These are phyloP conservation scores for Drosophila anceps DNA, from an alignment of 2,888 invertebrate species.

Conservation along the genomic window DNA sequence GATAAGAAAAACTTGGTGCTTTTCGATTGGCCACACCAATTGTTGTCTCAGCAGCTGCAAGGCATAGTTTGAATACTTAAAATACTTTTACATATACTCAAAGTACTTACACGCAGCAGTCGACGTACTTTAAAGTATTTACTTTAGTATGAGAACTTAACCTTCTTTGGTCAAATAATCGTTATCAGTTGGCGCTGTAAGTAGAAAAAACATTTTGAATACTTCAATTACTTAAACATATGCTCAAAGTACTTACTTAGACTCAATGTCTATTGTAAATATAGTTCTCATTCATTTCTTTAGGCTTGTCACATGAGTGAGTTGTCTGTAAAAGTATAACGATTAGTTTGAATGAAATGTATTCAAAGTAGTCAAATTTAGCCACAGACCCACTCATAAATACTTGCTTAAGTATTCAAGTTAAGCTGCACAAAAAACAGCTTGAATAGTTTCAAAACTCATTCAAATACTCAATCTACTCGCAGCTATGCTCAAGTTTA, in stretches of 20 bases:
- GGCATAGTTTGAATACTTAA: not conserved
- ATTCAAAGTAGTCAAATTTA: not conserved
- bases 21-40: not conserved
- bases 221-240: not conserved
- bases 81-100: not conserved
- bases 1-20: not conserved
- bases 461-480: not conserved
- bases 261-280: not conserved
- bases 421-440: not conserved
- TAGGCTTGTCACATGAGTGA: not conserved
- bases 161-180: not conserved
- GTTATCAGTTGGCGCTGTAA: not conserved
- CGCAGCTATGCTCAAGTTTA: not conserved
- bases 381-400: not conserved
- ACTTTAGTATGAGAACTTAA: not conserved
- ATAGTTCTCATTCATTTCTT: too few relatives aligned
- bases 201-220: not conserved
- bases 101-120: not conserved
- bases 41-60: not conserved
- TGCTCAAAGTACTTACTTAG: not conserved
- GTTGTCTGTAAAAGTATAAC: not conserved
- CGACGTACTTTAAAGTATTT: not conserved
- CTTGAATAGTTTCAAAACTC: not conserved
- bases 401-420: not conserved
- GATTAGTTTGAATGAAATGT: not conserved